These are phyloP conservation scores for Chromis chromis DNA, from an alignment of 2,797 vertebrate species.

Conservation along the genomic window DNA sequence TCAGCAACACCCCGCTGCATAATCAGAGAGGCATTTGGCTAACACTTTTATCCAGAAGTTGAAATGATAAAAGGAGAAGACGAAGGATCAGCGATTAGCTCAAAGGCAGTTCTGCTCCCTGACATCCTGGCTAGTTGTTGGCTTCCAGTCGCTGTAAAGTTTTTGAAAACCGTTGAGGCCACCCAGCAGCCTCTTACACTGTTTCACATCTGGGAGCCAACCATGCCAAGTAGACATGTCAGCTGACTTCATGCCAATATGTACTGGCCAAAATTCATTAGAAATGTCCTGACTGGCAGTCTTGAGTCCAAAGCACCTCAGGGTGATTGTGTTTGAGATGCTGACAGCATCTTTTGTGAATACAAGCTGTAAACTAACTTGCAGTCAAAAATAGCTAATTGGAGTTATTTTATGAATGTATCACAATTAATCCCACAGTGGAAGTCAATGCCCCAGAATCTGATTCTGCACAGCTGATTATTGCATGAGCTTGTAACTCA, in stretches of 20 bases:
- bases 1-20: constrained; percentile 8
- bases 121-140: constrained; percentile 16
- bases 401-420: too few relatives aligned
- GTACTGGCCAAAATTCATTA: background rate
- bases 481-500: constrained; percentile 4
- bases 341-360: too few relatives aligned
- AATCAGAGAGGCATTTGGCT: constrained; percentile 22
- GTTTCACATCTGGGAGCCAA: constrained; percentile 10
- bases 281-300: background rate
- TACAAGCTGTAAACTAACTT: too few relatives aligned
- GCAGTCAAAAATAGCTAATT: too few relatives aligned
- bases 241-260: background rate
- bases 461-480: background rate
- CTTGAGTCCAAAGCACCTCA: too few relatives aligned
- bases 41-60: constrained; percentile 23
- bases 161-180: constrained; percentile 6
- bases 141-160: background rate
- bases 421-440: too few relatives aligned
- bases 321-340: too few relatives aligned
- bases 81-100: constrained; percentile 30
- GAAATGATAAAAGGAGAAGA: constrained; percentile 12
- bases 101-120: constrained; percentile 26
- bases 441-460: background rate
- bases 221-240: background rate
- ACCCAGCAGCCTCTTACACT: background rate